Evolutionary conservation across 2,797 vertebrate species (phyloP), one percentile per base, ranked within the genome.

Genomic region (Aeoliscus strigatus): DNA sequence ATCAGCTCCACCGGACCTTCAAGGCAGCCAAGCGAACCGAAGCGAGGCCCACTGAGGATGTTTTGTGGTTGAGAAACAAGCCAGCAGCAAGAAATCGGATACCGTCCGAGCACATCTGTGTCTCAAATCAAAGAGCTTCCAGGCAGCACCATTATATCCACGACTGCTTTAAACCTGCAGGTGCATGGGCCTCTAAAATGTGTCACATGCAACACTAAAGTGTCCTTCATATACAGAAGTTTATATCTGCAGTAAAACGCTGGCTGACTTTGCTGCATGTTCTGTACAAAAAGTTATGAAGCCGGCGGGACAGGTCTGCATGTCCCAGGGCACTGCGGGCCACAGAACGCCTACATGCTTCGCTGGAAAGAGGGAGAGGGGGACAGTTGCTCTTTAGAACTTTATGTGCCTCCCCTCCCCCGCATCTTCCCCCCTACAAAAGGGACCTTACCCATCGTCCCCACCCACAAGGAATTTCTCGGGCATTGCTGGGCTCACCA

Each of bases 381-480:
- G 75, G 77, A 75, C 75, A 75, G 73, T 80, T 77, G 70, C 83
- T 80, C 77, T 83, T 86, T 79, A 73, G 80, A 83, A 86, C 77
- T 81, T 82, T 80, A 79, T 76, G 66, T 60, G 66, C 66, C 61
- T 50, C 67, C 79, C 68, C 69, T 58, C 47, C 76, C 73, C 71
- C 74, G 52, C 40, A 72, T 63, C 70, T 73, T 67, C 46, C 32
- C 57, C 64, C 66, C 73, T n/a, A 88, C 86, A 88, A 87, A 81
- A 73, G 80, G 66, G 73, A 72, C 72, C 79, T 79, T 82, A 73
- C 74, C 79, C 81, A 61, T 58, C 14, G 57, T 83, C 82, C 83
- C 87, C 86, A 86, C 86, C 83, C 83, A 86, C 80, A 79, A 85
- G 81, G 81, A 85, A 87, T 87, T 80, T 87, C 85, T 90, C 79